A percentile compares a stretch with the other conserved stretches of the same genome.
phyloP scores from a whole-genome alignment of 2,888 invertebrate genomes.

The Apodemia mormo region DNA sequence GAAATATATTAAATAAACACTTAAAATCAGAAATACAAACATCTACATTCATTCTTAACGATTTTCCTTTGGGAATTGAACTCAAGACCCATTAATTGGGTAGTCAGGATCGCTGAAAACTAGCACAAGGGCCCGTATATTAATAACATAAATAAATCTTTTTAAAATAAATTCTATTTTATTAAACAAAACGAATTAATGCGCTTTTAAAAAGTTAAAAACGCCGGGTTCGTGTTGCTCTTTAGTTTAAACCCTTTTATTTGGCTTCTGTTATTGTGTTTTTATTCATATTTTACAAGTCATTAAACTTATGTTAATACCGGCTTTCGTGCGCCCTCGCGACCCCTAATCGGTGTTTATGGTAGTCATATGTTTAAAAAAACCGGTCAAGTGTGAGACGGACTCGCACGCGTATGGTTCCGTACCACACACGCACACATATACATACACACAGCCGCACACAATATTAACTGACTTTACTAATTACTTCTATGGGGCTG shows the following conservation, averaged over 20 bases:
- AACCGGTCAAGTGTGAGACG: background rate
- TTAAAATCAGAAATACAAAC: no score
- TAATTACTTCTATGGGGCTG: no score
- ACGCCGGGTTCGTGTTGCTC: background rate
- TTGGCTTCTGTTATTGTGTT: conserved; percentile 18
- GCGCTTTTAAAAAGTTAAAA: background rate
- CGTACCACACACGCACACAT: no score
- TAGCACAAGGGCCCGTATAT: no score
- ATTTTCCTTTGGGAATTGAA: no score
- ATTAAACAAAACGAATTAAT: background rate
- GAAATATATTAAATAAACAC: no score
- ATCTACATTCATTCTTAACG: no score
- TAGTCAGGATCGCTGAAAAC: no score
- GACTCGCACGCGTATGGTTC: background rate
- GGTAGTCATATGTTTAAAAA: conserved; percentile 9
- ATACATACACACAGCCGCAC: no score
- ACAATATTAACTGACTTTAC: no score
- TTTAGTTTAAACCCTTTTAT: conserved; percentile 6
- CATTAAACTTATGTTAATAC: conserved; percentile 59
- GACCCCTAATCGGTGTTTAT: conserved; percentile 35
- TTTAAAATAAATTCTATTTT: background rate
- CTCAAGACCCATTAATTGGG: no score
- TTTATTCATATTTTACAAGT: conserved; percentile 49
- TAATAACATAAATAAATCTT: no score
- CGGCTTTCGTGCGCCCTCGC: conserved; percentile 55